Base-by-base conservation (phyloP, 2,113 vertebrate genomes). In the Bos javanicus region DNA sequence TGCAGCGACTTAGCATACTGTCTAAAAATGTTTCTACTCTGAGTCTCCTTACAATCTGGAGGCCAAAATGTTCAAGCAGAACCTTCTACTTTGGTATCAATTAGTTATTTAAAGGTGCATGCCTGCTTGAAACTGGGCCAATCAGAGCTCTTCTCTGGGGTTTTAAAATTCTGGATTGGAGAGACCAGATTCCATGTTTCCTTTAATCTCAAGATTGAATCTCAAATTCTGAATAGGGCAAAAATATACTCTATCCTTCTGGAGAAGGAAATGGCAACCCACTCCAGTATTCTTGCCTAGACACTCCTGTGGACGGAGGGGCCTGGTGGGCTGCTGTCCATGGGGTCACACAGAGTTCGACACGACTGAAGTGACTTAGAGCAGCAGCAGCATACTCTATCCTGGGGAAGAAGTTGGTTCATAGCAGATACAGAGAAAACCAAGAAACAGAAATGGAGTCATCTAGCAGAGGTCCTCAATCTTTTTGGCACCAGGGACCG, bases 341-440 rank as follows among this genome's bases (percentile, higher is more conserved):
- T 71, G 19, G 9, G n/a, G 9, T 71, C 2, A 0, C 67, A 23
- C 19, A 71, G 67, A 39, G n/a, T 39, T 71, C 10, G n/a, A 71
- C n/a, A 23, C 0, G 19, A 39, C 19, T 71, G 19, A 71, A 71
- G n/a, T 0, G 19, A 71, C 19, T 39, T 71, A 39, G 67, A n/a
- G 62, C 64, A 23, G n/a, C n/a, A 71, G 36, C 10, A 39, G 10
- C 5, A 2, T 7, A 11, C 6, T 25, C 15, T 62, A 80, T 12
- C 43, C 78, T 80, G 43, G 59, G 28, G 28, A 80, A 59, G 57
- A 13, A 78, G 36, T 6, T 88, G 39, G 14, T 43, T 95, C 11
- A n/a, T 57, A 64, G 7, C 19, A 43, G 80, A 93, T 10, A 14
- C n/a, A 46, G n/a, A 90, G 50, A 60, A 81, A 43, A 71, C 57